Conservation (phyloP, 2,797 vertebrate genomes). For the Amblyraja radiata region DNA sequence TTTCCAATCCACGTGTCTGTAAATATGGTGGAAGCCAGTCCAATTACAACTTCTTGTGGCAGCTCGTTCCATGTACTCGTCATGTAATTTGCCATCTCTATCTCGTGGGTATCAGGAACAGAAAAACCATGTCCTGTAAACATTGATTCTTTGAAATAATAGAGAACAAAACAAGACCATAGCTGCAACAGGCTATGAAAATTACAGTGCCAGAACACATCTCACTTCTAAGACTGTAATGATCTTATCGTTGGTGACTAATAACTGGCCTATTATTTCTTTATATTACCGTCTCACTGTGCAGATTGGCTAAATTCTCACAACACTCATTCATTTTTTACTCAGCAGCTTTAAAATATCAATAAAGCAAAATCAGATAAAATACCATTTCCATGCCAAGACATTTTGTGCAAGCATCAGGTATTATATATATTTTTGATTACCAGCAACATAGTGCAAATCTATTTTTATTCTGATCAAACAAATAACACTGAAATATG, state of each 20-base stretch:
- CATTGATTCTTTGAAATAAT: background rate
- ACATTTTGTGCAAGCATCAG: background rate
- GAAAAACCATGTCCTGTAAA: background rate
- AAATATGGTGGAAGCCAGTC: too few species aligned
- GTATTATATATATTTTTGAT: background rate
- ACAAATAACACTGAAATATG: background rate
- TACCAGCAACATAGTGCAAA: background rate
- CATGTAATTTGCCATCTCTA: background rate
- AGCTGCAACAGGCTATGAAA: background rate
- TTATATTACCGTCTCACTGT: background rate
- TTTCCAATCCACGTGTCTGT: too few species aligned
- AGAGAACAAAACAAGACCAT: background rate
- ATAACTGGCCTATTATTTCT: background rate
- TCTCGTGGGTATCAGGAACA: background rate
- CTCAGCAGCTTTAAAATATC: background rate
- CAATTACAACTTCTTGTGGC: too few species aligned
- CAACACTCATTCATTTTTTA: background rate
- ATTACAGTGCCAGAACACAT: conserved; percentile 3
- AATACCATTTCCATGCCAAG: background rate
- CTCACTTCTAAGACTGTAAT: background rate
- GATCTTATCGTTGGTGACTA: background rate
- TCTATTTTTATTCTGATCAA: background rate
- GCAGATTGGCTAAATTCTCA: background rate
- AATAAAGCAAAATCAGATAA: conserved; percentile 10
- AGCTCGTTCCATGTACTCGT: too few species aligned